phyloP scores from a whole-genome alignment of 2,888 invertebrate genomes.

The Xanthia togata region DNA sequence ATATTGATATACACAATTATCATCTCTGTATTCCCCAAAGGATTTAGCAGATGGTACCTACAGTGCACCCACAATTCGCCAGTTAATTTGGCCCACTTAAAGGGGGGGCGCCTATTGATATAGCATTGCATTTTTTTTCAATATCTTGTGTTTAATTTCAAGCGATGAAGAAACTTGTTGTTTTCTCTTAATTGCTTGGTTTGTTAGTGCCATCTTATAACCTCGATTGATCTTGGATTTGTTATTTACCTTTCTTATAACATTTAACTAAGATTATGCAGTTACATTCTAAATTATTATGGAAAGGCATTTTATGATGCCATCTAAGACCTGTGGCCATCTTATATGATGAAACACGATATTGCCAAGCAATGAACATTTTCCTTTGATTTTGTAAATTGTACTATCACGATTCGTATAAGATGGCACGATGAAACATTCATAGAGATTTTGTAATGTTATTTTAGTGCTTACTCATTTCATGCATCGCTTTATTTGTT shows the following conservation, averaged over 20 bases:
- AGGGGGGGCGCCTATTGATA: not conserved
- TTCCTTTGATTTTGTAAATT: constrained; percentile 60
- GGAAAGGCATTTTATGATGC: constrained; percentile 44
- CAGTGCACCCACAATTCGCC: too few relatives aligned
- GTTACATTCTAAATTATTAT: constrained; percentile 52
- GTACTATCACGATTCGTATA: constrained; percentile 62
- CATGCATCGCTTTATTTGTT: constrained; percentile 34
- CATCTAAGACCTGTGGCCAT: constrained; percentile 47
- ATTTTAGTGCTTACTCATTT: constrained; percentile 33
- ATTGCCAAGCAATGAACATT: constrained; percentile 42
- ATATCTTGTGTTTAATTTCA: not conserved
- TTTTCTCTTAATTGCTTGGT: constrained; percentile 9
- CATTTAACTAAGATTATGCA: constrained; percentile 31
- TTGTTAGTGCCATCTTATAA: not conserved
- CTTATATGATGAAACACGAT: constrained; percentile 52
- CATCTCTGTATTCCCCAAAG: not conserved
- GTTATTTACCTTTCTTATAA: constrained; percentile 36
- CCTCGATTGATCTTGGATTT: constrained; percentile 20
- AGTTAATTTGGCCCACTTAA: not conserved
- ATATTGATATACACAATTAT: not conserved
- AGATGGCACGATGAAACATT: constrained; percentile 36
- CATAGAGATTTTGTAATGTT: constrained; percentile 41
- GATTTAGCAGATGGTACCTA: too few relatives aligned
- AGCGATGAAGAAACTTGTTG: not conserved
- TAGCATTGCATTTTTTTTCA: not conserved